Percentiles rank a stretch among this genome's conserved stretches.
phyloP scores from a whole-genome alignment of 2,797 vertebrate species.

The Sus cebifrons region DNA sequence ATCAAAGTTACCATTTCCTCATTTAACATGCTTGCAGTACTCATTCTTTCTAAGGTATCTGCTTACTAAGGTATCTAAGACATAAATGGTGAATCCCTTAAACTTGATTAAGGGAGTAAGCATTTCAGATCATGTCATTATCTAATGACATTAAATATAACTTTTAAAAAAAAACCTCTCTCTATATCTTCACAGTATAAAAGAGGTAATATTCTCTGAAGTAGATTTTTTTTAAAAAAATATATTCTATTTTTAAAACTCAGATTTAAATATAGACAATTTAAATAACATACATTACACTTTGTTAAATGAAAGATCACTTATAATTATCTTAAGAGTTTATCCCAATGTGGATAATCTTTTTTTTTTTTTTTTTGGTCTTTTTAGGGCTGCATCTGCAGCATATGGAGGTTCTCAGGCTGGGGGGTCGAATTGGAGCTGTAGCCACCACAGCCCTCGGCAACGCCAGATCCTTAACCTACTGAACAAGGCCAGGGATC shows the following conservation, averaged over 20 bases:
- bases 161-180: not conserved
- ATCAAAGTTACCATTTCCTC: not conserved
- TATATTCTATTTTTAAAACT: slow-evolving; percentile 5
- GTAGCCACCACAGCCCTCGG: too few species aligned
- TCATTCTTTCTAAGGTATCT: not conserved
- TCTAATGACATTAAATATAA: slow-evolving; percentile 48
- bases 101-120: slow-evolving; percentile 23
- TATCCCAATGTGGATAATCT: not conserved
- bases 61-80: not conserved
- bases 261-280: slow-evolving; percentile 48
- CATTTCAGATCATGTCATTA: slow-evolving; percentile 12
- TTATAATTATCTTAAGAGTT: slow-evolving; percentile 52
- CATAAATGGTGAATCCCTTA: not conserved
- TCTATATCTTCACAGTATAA: not conserved
- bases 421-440: too few species aligned
- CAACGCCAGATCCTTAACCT: too few species aligned
- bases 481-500: too few species aligned
- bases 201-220: slow-evolving; percentile 17
- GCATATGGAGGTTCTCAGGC: too few species aligned
- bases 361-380: too few species aligned
- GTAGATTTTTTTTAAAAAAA: not conserved
- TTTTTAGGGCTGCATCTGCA: too few species aligned
- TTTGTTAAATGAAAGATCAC: slow-evolving; percentile 49
- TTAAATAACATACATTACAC: not conserved
- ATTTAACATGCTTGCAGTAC: not conserved